Evolutionary conservation across 2,797 vertebrate genomes (phyloP).

Genomic region (Danio aesculapii): DNA sequence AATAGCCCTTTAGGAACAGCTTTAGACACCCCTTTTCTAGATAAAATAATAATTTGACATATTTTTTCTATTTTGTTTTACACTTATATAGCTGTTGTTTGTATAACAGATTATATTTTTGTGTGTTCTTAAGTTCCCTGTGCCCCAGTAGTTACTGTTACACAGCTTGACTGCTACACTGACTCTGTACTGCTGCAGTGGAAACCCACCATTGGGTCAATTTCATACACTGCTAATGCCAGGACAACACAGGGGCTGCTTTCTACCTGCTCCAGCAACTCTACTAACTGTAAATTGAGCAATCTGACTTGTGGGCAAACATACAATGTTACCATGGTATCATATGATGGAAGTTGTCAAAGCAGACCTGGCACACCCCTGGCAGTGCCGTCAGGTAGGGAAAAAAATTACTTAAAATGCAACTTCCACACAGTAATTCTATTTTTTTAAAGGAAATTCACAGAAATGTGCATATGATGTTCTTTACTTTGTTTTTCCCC

Average conservation of each 20-base stretch:
- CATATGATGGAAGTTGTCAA: constrained; percentile 70
- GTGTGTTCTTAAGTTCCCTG: constrained; percentile 75
- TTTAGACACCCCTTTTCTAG: not conserved
- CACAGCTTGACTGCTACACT: constrained; percentile 73
- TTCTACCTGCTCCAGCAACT: constrained; percentile 69
- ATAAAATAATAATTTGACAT: not conserved
- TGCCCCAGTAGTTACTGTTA: constrained; percentile 63
- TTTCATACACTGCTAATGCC: constrained; percentile 70
- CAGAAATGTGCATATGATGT: not conserved
- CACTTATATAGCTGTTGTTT: not conserved
- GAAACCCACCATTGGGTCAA: constrained; percentile 62
- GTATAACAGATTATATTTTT: not conserved
- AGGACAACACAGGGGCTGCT: constrained; percentile 19
- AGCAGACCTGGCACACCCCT: constrained; percentile 66
- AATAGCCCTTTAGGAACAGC: too few species aligned
- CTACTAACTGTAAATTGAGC: constrained; percentile 74
- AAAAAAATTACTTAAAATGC: not conserved
- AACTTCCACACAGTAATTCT: not conserved
- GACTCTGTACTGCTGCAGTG: constrained; percentile 71
- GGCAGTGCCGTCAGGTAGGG: constrained; percentile 72
- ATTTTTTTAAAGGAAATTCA: not conserved
- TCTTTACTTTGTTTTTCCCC: too few species aligned
- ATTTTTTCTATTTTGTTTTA: not conserved
- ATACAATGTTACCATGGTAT: constrained; percentile 68
- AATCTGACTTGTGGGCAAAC: constrained; percentile 72